Base-by-base conservation (phyloP, 2,113 vertebrate species). In the Siphamia tubifer region DNA sequence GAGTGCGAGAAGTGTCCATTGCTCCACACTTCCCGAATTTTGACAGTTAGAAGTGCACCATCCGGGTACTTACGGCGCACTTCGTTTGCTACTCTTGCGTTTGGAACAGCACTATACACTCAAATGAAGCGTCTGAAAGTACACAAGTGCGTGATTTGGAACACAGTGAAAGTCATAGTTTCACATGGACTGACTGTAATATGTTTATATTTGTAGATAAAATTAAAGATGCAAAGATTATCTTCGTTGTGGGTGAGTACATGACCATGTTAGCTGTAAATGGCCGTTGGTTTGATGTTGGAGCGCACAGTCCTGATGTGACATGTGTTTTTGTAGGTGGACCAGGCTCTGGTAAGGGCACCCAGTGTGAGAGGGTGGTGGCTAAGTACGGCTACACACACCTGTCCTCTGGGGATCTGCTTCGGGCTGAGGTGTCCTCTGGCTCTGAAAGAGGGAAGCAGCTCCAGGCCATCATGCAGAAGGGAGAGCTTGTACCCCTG, bases 221-320 rank as follows among this genome's bases (percentile, higher is more conserved):
- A 82, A 90, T 99, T 76, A 99, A 98, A 86, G 90, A 95, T 40
- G 85, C 92, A 63, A 99, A 98, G 90, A 98, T 99, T 92, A 96
- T 99, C 92, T 98, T 99, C 1, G 98, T 99, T 49, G 98, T 99
- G 72, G 98, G 98, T 99, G 87, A 98, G 97, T 96, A 30, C 7
- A n/a, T 1, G n/a, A n/a, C n/a, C n/a, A n/a, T n/a, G n/a, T n/a
- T n/a, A n/a, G n/a, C n/a, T n/a, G n/a, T n/a, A n/a, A n/a, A n/a
- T n/a, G n/a, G n/a, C n/a, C n/a, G n/a, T n/a, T n/a, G n/a, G n/a
- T n/a, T n/a, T n/a, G n/a, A n/a, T n/a, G n/a, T n/a, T n/a, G n/a
- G n/a, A n/a, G n/a, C n/a, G n/a, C n/a, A n/a, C n/a, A n/a, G n/a
- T n/a, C n/a, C 7, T 2, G 5, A 25, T 20, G 4, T 1, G 5